Base-by-base conservation (phyloP, 2,888 invertebrate species). In the Pyrrhia umbra region DNA sequence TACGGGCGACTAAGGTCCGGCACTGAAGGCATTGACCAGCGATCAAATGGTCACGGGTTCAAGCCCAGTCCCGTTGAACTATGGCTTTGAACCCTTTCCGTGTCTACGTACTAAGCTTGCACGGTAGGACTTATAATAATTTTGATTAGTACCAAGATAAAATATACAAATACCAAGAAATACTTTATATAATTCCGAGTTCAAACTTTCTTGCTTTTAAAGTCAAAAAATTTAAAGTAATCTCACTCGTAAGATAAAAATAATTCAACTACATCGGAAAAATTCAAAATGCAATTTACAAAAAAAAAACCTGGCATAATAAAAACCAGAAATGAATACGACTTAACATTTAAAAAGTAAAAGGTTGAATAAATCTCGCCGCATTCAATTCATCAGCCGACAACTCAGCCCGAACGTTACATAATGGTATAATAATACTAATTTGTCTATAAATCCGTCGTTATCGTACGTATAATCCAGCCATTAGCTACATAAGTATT, bases 31-130 rank as follows among this genome's bases (percentile, higher is more conserved):
- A 69, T 75, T 73, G 75, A 70, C 75, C 71, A 73, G 59, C 63
- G 52, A 68, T 69, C 70, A 60, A 63, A 68, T 61, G 71, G 75
- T 75, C 75, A 63, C 47, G 56, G 47, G 75, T 73, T 73, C 73
- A 73, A 69, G 45, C 52, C 59, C 70, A 43, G 71, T 51, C 57
- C 58, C 63, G 70, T 59, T 50, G 54, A 42, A 40, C 47, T 23
- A 30, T 52, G 43, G 40, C 51, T 52, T 39, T 52, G 52, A 61
- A 74, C 51, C 68, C 39, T 59, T 52, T 52, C 56, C 51, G 59
- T 61, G 54, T 55, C 2, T 45, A 58, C 10, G 49, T 51, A 68
- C 18, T 18, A 34, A 70, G 25, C n/a, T n/a, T n/a, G n/a, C n/a
- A n/a, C n/a, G n/a, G n/a, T n/a, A n/a, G n/a, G n/a, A n/a, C n/a